Percentiles rank a stretch among this genome's conserved stretches.
Evolutionary conservation across 2,797 vertebrate genomes (phyloP).

Genomic region (Karalla daura): DNA sequence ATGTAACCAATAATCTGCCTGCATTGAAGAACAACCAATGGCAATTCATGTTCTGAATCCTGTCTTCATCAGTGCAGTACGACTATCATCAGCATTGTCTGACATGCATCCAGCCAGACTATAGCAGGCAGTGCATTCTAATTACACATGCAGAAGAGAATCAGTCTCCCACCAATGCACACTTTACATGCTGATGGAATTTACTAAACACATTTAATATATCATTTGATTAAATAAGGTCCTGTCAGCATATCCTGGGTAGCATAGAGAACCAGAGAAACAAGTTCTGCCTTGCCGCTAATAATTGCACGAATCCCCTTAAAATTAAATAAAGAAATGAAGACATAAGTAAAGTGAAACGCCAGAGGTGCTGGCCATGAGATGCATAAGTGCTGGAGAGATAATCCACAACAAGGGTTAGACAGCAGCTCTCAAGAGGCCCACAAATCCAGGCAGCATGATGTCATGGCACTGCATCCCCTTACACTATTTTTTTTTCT

Average conservation of each 20-base stretch:
- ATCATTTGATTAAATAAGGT: too few species aligned
- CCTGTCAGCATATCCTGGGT: neutral
- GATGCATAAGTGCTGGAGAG: slow-evolving; percentile 48
- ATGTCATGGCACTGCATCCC: slow-evolving; percentile 68
- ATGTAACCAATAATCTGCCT: too few species aligned
- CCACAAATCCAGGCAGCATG: slow-evolving; percentile 50
- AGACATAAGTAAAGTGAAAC: slow-evolving; percentile 39
- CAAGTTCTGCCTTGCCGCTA: slow-evolving; percentile 11
- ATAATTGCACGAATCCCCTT: slow-evolving; percentile 40
- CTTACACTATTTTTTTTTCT: slow-evolving; percentile 65
- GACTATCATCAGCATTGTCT: too few species aligned
- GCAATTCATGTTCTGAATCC: too few species aligned
- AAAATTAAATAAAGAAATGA: slow-evolving; percentile 50
- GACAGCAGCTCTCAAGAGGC: slow-evolving; percentile 74
- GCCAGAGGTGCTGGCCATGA: slow-evolving; percentile 48
- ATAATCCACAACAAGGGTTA: slow-evolving; percentile 74
- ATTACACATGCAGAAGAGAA: too few species aligned
- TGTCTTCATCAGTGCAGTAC: too few species aligned
- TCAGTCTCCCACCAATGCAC: too few species aligned
- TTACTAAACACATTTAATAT: too few species aligned
- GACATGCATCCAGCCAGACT: too few species aligned
- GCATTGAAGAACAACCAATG: too few species aligned
- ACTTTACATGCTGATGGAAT: too few species aligned
- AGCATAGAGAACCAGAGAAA: neutral
- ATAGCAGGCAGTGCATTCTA: too few species aligned